Conservation (phyloP, 2,797 vertebrate species). For the Nothura maculosa region DNA sequence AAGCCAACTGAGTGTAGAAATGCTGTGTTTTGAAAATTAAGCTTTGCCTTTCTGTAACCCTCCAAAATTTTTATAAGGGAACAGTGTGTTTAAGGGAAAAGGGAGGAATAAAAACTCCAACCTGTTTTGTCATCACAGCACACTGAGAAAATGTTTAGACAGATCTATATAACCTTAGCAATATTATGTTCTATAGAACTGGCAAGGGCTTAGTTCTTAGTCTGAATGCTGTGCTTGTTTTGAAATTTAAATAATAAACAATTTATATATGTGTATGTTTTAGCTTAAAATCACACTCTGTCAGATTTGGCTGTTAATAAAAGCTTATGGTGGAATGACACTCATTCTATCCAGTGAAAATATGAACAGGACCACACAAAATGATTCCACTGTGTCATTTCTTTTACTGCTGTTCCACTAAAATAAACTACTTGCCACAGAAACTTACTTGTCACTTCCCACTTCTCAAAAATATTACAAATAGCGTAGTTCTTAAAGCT, state of each 20-base stretch:
- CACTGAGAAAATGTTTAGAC: conserved; percentile 71
- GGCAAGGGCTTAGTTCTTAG: conserved; percentile 54
- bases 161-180: conserved; percentile 31
- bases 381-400: conserved; percentile 79
- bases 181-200: conserved; percentile 65
- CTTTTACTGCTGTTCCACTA: conserved; percentile 71
- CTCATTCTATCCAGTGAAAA: conserved; percentile 77
- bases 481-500: conserved; percentile 47
- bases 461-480: conserved; percentile 69
- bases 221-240: conserved; percentile 79
- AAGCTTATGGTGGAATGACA: conserved; percentile 67
- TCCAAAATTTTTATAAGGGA: neutral
- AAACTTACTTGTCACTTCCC: conserved; percentile 77
- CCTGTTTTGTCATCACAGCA: conserved; percentile 55
- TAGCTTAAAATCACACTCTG: conserved; percentile 79
- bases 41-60: conserved; percentile 17
- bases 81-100: conserved; percentile 23
- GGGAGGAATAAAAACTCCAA: conserved; percentile 13
- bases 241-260: conserved; percentile 83
- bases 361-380: conserved; percentile 82
- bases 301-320: conserved; percentile 79
- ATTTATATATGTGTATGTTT: conserved; percentile 72
- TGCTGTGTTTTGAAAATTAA: neutral
- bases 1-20: neutral
- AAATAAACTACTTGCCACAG: conserved; percentile 78